Evolutionary conservation across 2,888 invertebrate species (phyloP).

Genomic region (Tetramorium bicarinatum): DNA sequence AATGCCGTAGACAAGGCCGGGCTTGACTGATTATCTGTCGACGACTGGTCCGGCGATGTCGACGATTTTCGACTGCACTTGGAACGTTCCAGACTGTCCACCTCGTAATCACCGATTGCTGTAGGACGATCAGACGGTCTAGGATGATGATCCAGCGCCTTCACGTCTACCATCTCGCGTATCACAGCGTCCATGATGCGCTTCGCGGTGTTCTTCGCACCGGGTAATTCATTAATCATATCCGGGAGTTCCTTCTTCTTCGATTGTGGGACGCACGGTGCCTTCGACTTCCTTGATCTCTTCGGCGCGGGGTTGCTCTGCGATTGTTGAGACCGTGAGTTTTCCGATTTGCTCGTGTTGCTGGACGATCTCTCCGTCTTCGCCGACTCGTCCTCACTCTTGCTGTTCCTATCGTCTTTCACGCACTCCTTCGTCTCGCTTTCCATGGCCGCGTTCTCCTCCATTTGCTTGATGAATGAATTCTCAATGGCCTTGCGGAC

Average conservation of each 20-base stretch:
- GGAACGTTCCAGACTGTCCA: slow-evolving; percentile 84
- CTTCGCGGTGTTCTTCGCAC: slow-evolving; percentile 81
- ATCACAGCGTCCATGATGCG: slow-evolving; percentile 86
- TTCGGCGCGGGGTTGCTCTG: slow-evolving; percentile 37
- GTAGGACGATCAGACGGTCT: slow-evolving; percentile 53
- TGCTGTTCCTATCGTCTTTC: not conserved
- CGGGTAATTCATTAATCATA: slow-evolving; percentile 82
- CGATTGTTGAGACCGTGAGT: not conserved
- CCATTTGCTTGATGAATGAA: slow-evolving; percentile 84
- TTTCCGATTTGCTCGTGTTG: slow-evolving; percentile 12
- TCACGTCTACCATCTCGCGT: slow-evolving; percentile 84
- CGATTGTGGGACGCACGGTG: slow-evolving; percentile 56
- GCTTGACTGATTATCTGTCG: slow-evolving; percentile 88
- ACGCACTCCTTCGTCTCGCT: not conserved
- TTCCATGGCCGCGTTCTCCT: slow-evolving; percentile 78
- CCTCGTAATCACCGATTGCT: slow-evolving; percentile 79
- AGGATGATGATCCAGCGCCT: slow-evolving; percentile 78
- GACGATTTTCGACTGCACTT: slow-evolving; percentile 77
- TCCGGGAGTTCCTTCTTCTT: slow-evolving; percentile 78
- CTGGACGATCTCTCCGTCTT: slow-evolving; percentile 31
- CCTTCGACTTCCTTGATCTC: slow-evolving; percentile 60
- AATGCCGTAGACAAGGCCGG: slow-evolving; percentile 92
- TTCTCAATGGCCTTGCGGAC: slow-evolving; percentile 84
- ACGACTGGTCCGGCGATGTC: slow-evolving; percentile 74
- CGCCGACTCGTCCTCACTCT: slow-evolving; percentile 26